Evolutionary conservation across 2,797 vertebrate species (phyloP).

Genomic region (Mus caroli): DNA sequence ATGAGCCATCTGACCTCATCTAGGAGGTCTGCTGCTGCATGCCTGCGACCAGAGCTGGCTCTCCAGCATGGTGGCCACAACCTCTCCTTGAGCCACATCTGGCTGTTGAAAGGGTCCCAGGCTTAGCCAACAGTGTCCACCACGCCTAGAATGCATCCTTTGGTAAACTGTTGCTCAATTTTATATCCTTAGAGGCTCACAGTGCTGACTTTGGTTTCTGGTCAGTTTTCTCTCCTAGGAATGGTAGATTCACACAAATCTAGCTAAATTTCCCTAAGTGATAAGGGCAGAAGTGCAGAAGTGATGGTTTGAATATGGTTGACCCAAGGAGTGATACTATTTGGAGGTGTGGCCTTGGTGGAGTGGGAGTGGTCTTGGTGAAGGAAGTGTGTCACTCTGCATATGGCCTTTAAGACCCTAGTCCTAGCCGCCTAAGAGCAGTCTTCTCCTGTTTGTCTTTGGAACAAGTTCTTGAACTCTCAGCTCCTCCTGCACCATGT

Average conservation of each 20-base stretch:
- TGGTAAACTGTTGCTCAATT: neutral
- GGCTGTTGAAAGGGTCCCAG: neutral
- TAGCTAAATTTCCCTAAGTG: neutral
- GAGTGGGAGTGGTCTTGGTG: no score
- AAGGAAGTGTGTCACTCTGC: neutral
- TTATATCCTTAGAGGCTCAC: neutral
- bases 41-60: neutral
- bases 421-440: neutral
- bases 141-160: neutral
- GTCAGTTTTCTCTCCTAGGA: neutral
- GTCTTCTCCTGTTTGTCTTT: neutral
- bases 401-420: neutral
- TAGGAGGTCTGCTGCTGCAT: neutral
- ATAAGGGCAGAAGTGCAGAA: neutral
- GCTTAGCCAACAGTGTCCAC: neutral
- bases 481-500: neutral
- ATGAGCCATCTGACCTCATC: neutral
- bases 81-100: neutral
- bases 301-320: neutral
- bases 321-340: neutral
- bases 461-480: no score
- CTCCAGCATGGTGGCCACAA: no score
- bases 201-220: neutral
- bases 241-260: neutral
- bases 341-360: neutral